phyloP scores from a whole-genome alignment of 2,113 vertebrate genomes.

The Psittacula cyanocephala region DNA sequence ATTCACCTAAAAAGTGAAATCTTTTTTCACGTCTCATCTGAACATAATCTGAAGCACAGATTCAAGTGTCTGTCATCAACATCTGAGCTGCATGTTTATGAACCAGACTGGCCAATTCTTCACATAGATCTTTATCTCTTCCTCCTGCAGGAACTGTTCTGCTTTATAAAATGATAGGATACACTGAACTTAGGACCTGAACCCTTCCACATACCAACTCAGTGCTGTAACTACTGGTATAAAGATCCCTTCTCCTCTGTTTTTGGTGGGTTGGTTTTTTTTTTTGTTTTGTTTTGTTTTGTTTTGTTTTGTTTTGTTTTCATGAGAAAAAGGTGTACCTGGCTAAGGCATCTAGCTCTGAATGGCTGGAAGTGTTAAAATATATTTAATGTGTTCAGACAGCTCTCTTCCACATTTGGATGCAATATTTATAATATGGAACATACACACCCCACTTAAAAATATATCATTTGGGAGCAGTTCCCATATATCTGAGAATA shows the following conservation, averaged over 20 bases:
- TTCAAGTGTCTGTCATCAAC: neutral
- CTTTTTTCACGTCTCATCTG: neutral
- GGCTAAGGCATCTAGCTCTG: neutral
- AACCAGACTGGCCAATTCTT: neutral
- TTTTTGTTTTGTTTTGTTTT: neutral
- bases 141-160: neutral
- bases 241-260: neutral
- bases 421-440: conserved; percentile 27
- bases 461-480: neutral
- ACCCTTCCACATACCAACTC: neutral
- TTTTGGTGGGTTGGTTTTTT: too few relatives aligned
- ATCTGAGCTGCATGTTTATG: neutral
- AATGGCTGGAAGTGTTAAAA: neutral
- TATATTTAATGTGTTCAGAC: neutral
- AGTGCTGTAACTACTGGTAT: neutral
- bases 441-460: neutral
- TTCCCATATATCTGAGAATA: neutral
- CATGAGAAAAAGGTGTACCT: neutral
- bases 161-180: neutral
- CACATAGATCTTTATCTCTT: neutral
- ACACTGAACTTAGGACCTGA: neutral
- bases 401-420: neutral
- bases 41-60: neutral
- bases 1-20: neutral
- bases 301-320: neutral